Conservation (phyloP, 2,797 vertebrate genomes). For the Rhinogobio ventralis region DNA sequence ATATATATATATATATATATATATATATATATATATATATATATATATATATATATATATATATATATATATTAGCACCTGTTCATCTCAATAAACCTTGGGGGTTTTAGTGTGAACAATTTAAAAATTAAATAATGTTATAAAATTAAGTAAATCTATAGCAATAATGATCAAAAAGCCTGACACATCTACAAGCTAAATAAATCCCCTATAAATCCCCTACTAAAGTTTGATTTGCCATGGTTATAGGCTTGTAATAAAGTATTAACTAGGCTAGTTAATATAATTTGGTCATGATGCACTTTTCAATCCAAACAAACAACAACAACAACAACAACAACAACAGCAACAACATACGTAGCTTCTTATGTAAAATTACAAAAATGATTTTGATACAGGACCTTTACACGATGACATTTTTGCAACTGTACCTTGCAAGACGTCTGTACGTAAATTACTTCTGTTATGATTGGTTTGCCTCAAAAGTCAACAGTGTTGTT, state of each 20-base stretch:
- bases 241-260: background rate
- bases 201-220: background rate
- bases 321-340: background rate
- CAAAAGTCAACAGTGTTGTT: background rate
- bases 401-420: background rate
- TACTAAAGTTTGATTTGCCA: background rate
- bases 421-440: background rate
- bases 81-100: background rate
- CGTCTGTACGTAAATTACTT: background rate
- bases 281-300: background rate
- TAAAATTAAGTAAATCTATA: too few relatives aligned
- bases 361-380: background rate
- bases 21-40: too few relatives aligned
- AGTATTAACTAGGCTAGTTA: background rate
- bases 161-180: too few relatives aligned
- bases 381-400: background rate
- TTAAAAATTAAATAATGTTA: too few relatives aligned
- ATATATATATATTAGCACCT: too few relatives aligned
- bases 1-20: too few relatives aligned
- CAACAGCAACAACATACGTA: too few relatives aligned
- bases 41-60: too few relatives aligned
- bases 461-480: background rate
- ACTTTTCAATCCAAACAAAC: background rate
- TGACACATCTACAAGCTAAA: background rate
- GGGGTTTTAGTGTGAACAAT: too few relatives aligned